These are phyloP conservation scores for Dendronephthya gigantea DNA, from an alignment of 64 coral and sea anemone genomes.

Conservation along the genomic window DNA sequence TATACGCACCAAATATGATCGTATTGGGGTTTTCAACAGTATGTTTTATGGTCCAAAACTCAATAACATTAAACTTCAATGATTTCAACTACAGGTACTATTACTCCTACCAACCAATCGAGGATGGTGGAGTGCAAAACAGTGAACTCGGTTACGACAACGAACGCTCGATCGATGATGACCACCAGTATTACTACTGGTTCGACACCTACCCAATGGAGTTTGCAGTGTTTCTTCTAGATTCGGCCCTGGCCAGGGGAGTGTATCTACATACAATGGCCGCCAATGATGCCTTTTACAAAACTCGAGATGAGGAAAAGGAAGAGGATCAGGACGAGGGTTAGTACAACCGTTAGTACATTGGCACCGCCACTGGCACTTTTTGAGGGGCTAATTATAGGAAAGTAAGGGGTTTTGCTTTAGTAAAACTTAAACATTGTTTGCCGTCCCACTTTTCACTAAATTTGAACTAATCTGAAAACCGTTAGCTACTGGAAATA, in stretches of 20 bases:
- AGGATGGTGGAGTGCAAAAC: not conserved
- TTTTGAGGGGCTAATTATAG: too few species aligned
- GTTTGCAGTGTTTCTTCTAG: not conserved
- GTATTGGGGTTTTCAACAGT: too few species aligned
- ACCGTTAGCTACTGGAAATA: too few species aligned
- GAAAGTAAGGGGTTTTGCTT: too few species aligned
- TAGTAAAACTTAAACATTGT: too few species aligned
- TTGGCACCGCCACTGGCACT: too few species aligned
- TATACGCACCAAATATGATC: too few species aligned
- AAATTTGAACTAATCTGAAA: too few species aligned
- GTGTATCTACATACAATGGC: not conserved
- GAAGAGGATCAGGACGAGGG: not conserved
- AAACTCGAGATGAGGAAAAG: too few species aligned
- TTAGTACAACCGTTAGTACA: not conserved
- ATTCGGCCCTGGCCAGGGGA: not conserved
- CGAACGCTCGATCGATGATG: not conserved
- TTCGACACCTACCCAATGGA: conserved; percentile 4
- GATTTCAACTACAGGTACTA: not conserved
- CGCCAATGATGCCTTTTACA: not conserved
- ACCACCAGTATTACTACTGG: not conserved
- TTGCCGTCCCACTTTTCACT: too few species aligned
- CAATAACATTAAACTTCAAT: too few species aligned
- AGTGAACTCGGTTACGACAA: not conserved
- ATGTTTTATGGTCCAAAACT: too few species aligned
- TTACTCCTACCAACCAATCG: not conserved